Evolutionary conservation across 1,140 invertebrate genomes (phyloP).

Genomic region (Carposina sasakii): DNA sequence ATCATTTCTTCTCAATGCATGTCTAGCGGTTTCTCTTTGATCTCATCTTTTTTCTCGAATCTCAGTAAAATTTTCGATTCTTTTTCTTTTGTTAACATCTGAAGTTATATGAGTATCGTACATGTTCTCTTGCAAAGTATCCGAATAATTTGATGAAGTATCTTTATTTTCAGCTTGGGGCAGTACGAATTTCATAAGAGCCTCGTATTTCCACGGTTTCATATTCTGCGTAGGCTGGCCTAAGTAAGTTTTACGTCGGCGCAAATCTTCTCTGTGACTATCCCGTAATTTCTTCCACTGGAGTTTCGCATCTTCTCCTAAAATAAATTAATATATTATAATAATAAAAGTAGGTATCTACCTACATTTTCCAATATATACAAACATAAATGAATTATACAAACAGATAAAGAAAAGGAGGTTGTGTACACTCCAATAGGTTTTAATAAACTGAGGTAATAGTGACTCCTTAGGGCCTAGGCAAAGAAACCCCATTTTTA

Average conservation of each 20-base stretch:
- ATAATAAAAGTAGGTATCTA: too few species aligned
- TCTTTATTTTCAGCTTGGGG: conserved; percentile 19
- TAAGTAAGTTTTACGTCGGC: conserved; percentile 21
- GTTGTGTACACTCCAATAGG: too few species aligned
- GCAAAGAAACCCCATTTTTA: too few species aligned
- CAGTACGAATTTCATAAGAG: conserved; percentile 24
- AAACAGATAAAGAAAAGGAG: too few species aligned
- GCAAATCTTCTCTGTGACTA: conserved; percentile 29
- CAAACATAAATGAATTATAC: too few species aligned
- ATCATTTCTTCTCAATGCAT: conserved; percentile 9
- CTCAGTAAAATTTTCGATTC: conserved; percentile 14
- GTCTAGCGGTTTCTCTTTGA: conserved; percentile 11
- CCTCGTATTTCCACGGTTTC: conserved; percentile 27
- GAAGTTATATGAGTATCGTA: conserved; percentile 11
- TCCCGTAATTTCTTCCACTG: conserved; percentile 32
- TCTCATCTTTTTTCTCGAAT: conserved; percentile 14
- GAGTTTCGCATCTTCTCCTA: conserved; percentile 27
- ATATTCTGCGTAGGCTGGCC: conserved; percentile 14
- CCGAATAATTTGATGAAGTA: conserved; percentile 15
- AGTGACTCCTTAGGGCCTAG: too few species aligned
- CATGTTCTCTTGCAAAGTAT: conserved; percentile 12
- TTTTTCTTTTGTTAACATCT: conserved; percentile 12
- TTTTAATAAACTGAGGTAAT: too few species aligned
- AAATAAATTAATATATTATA: conserved; percentile 12
- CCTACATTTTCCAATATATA: too few species aligned